Evolutionary conservation across 2,888 invertebrate species (phyloP), one percentile per base, ranked within the genome.

Genomic region (Trilocha varians): DNA sequence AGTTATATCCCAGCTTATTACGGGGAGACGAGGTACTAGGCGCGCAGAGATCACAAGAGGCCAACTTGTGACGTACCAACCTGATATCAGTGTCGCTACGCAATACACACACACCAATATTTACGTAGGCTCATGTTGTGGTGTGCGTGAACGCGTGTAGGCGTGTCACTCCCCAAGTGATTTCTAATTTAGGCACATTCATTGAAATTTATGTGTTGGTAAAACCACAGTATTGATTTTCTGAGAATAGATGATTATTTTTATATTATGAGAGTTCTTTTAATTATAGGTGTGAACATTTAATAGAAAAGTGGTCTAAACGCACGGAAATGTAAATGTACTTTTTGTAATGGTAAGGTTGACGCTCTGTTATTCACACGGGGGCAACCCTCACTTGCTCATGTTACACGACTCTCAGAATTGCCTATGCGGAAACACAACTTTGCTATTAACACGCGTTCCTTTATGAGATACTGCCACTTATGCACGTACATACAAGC

Each of bases 1-100:
- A 77, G 77, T 79, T 79, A 82, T 80, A 82, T 80, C 78, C n/a
- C 78, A 78, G 82, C 84, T 85, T 84, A 83, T 85, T 85, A 85
- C 80, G 75, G 72, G 71, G 77, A 82, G 77, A 64, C 71, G 65
- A 57, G 61, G 72, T 80, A 85, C 83, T 65, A 84, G 84, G 83
- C 73, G 61, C 58, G 59, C 77, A 80, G 71, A 75, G 66, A 70
- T 62, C 58, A 66, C 60, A 61, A 71, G 79, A 78, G 70, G 67
- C 63, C 57, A 59, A 64, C 65, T 66, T 69, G 68, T 83, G 79
- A 80, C 79, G 79, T 76, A 67, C 64, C 25, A 9, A 25, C 25
- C 62, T 53, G 61, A 62, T 65, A 62, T 70, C 67, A 64, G 66
- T 74, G 72, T 70, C 51, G 63, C 39, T 46, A 51, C 52, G 49